These are phyloP conservation scores for Ophion obscuratus DNA, from an alignment of 2,888 invertebrate species.

Conservation along the genomic window DNA sequence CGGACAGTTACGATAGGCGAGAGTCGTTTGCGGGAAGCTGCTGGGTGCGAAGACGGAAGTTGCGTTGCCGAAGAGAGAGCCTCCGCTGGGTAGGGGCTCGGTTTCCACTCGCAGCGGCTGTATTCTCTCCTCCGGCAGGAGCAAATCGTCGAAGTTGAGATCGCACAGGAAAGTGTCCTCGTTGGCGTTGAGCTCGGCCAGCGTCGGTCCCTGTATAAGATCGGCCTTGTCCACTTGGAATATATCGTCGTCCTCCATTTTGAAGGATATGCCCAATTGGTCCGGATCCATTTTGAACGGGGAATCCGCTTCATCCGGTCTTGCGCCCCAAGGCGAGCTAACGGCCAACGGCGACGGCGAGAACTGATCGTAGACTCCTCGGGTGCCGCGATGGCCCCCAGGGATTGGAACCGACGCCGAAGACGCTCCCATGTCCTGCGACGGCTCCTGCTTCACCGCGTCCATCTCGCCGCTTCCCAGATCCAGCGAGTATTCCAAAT, in stretches of 20 bases:
- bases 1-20: conserved; percentile 74
- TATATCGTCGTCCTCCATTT: conserved; percentile 95
- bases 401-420: conserved; percentile 82
- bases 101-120: conserved; percentile 74
- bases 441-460: conserved; percentile 79
- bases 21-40: conserved; percentile 80
- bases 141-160: conserved; percentile 93
- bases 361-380: conserved; percentile 81
- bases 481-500: conserved; percentile 76
- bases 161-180: conserved; percentile 93
- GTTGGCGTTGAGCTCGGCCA: conserved; percentile 94
- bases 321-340: conserved; percentile 84
- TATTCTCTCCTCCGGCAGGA: conserved; percentile 89
- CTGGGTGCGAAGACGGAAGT: conserved; percentile 76
- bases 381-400: conserved; percentile 78
- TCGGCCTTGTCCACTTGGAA: conserved; percentile 95
- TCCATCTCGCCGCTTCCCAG: conserved; percentile 75
- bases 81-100: conserved; percentile 62
- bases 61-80: conserved; percentile 73
- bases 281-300: conserved; percentile 79
- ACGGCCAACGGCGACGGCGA: conserved; percentile 80
- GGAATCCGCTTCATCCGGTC: conserved; percentile 83
- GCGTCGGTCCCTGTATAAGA: conserved; percentile 92
- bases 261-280: conserved; percentile 85
- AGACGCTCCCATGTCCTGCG: conserved; percentile 77